Evolutionary conservation across 2,113 vertebrate species (phyloP), one percentile per base, ranked within the genome.

Genomic region (Pelecanus crispus): DNA sequence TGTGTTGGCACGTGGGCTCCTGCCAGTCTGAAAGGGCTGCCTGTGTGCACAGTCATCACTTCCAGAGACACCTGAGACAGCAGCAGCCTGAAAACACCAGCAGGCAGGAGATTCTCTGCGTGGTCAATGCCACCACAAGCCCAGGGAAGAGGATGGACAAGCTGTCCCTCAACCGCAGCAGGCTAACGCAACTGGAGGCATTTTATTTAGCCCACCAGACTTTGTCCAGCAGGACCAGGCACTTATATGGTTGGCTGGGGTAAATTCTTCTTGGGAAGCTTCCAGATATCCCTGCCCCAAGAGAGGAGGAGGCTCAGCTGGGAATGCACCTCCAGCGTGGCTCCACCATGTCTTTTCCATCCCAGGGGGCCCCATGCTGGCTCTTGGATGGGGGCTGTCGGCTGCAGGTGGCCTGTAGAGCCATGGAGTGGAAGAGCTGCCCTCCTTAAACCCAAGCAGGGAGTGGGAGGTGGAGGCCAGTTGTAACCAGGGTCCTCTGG

Each of bases 111-210:
- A 55, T 36, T 29, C 11, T 17, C 45, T 29, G 2, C 21, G 7
- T n/a, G 40, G 26, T 29, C 38, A 17, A 8, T 29, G 24, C 13
- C 66, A 34, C n/a, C 59, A 38, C 40, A 70, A 92, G 31, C 9
- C 28, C 36, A 31, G 17, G 40, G 44, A 62, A 40, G 42, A 55
- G 11, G 31, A 52, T 5, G 8, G 55, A 45, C 15, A 56, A 79
- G 16, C 0, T 86, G 11, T 63, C 11, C 19, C 21, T 38, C 50
- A 74, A 36, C 21, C 1, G 0, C 21, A 72, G 47, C 29, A 79
- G 31, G 17, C 1, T 36, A 13, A 72, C 0, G 1, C 1, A n/a
- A 4, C 28, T 44, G 42, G 11, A 83, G 16, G 6, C 1, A 40
- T 86, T 67, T 52, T 42, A 61, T 13, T 47, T 25, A 28, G 5